Base-by-base conservation (phyloP, 2,888 invertebrate species). In the Habroteleia sp. region DNA sequence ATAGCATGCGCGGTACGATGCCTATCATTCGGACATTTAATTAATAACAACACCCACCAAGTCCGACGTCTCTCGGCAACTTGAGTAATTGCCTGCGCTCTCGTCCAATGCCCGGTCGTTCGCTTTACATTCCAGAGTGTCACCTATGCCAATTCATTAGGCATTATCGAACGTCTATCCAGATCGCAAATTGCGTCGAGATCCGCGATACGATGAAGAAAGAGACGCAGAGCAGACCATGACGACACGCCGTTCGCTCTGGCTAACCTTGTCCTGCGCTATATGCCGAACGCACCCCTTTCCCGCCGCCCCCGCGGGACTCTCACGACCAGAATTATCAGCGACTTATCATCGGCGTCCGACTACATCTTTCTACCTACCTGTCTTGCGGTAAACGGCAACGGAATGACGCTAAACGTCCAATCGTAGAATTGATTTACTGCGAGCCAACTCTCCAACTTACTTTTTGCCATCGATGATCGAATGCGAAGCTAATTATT, bases 1-100 rank as follows among this genome's bases (percentile, higher is more conserved):
- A 41, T 16, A 62, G 48, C 58, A 25, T 27, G 7, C 31, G 78
- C 69, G 76, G 73, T 77, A 77, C 79, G 83, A 83, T 83, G 82
- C 80, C 82, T 82, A 83, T 83, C 83, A 80, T 80, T 82, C 80
- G 81, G 82, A 81, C 82, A 77, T 82, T 83, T 83, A 83, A 83
- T 83, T 83, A 83, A 82, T 82, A 82, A 83, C 80, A 82, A 83
- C 83, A 82, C 82, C 82, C 83, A 80, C 77, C 80, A 69, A 74
- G 81, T 77, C 82, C 81, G 82, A 82, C 83, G 78, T 82, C 77
- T 77, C 77, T 73, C 80, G 81, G 82, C 80, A 79, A 82, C 81
- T 80, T 83, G 82, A 83, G 80, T 83, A 83, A 83, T 83, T 81
- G 79, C 79, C 81, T 77, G 77, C 77, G 81, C 80, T 80, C 80